A percentile compares a stretch with the other conserved stretches of the same genome.
These are phyloP conservation scores for Corvus hawaiiensis DNA, from an alignment of 2,113 vertebrate genomes.

Conservation along the genomic window DNA sequence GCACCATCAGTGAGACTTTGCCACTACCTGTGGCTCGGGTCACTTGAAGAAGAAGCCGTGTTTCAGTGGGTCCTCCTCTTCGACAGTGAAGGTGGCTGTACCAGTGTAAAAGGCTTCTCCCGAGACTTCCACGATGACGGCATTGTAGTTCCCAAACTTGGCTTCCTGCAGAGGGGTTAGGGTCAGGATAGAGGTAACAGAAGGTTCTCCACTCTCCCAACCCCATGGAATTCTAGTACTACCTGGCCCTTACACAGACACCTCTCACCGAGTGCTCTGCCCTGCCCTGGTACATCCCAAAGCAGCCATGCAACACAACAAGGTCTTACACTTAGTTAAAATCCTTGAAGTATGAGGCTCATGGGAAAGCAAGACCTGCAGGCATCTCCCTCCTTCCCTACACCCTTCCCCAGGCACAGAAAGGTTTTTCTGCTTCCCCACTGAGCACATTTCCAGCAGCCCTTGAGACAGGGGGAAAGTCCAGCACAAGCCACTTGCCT, in stretches of 20 bases:
- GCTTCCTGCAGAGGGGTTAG: constrained; percentile 74
- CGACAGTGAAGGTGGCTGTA: constrained; percentile 79
- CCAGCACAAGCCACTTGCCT: constrained; percentile 65
- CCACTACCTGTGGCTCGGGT: neutral
- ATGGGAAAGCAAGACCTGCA: neutral
- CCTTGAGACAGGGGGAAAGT: neutral
- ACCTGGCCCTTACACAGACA: neutral
- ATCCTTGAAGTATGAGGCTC: neutral
- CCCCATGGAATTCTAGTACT: accelerated
- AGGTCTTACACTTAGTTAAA: neutral
- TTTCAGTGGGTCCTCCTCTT: constrained; percentile 80
- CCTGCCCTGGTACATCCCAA: neutral
- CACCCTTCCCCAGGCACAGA: neutral
- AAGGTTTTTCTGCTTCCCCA: neutral
- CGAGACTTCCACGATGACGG: constrained; percentile 88
- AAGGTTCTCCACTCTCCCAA: neutral
- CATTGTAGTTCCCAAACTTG: constrained; percentile 80
- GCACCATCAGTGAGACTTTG: neutral
- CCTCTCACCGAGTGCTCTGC: accelerated
- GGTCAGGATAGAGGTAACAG: neutral
- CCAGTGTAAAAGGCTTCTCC: constrained; percentile 90
- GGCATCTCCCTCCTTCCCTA: neutral
- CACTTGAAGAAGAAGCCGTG: constrained; percentile 87
- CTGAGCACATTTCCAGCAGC: neutral
- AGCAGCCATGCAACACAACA: neutral